Evolutionary conservation across 2,888 invertebrate genomes (phyloP), one percentile per base, ranked within the genome.

Genomic region (Kryphioiulus occultus): DNA sequence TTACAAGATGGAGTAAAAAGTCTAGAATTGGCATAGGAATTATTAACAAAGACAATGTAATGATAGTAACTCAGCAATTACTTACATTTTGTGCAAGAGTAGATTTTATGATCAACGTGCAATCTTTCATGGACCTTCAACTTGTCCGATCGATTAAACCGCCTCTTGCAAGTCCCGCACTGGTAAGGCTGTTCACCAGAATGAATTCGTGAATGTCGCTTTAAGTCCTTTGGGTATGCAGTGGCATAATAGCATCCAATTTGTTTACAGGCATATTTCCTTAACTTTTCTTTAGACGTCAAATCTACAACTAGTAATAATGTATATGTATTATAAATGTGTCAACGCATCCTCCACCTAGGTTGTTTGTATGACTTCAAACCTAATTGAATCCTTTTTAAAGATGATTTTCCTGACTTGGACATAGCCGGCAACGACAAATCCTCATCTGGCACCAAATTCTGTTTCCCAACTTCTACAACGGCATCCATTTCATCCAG

Each of bases 61-160:
- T n/a, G n/a, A n/a, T n/a, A n/a, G n/a, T n/a, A n/a, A n/a, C n/a
- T n/a, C n/a, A n/a, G n/a, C n/a, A n/a, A n/a, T n/a, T n/a, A 59
- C 85, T 85, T 35, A 87, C 87, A 87, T 47, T 53, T 32, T 78
- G 35, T 85, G 22, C 87, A 87, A 17, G 30, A 35, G 32, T 53
- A 87, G 0, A 85, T 47, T 35, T 87, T 85, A 30, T 15, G 26
- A 15, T 30, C 85, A 0, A 10, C 10, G n/a, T 88, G 88, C 10
- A 19, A 44, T 78, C 68, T 59, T 78, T 78, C 68, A 32, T 88
- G 88, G 19, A 86, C n/a, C n/a, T 86, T 88, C n/a, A 68, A 39
- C 35, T 88, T 88, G 78, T 88, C 88, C 4, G 82, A 86, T 15
- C 88, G 88, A 42, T 78, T 68, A n/a, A 88, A 88, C 10, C 78